Evolutionary conservation across 2,113 vertebrate genomes (phyloP).

Genomic region (Pseudorhombus dupliciocellatus): DNA sequence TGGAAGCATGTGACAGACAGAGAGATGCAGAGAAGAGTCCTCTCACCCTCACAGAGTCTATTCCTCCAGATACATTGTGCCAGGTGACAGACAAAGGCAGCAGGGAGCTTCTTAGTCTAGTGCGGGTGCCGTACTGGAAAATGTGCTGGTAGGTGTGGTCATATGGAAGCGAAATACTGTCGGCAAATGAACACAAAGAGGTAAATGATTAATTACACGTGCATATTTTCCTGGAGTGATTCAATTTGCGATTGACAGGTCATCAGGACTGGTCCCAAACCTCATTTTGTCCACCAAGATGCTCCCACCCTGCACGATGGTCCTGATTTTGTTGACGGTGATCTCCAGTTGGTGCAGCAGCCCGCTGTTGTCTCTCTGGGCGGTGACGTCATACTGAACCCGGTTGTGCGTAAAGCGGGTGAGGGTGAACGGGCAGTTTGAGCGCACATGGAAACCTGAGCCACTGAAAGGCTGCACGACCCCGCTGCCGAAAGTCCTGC

Average conservation of each 20-base stretch:
- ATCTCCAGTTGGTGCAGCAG: conserved; percentile 70
- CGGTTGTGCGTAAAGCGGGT: conserved; percentile 71
- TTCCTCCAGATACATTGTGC: conserved; percentile 60
- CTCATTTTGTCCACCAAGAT: conserved; percentile 66
- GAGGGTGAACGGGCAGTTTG: conserved; percentile 69
- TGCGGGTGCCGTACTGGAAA: conserved; percentile 75
- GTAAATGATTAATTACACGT: background rate
- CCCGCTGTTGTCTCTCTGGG: conserved; percentile 42
- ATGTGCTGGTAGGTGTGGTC: conserved; percentile 80
- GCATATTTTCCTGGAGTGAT: background rate
- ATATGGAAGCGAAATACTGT: conserved; percentile 77
- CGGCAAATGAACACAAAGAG: background rate
- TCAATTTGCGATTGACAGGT: no score
- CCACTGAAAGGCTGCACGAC: conserved; percentile 65
- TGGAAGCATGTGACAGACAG: background rate
- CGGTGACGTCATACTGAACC: conserved; percentile 65
- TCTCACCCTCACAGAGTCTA: conserved; percentile 74
- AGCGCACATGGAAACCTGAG: conserved; percentile 56
- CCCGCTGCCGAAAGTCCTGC: conserved; percentile 77
- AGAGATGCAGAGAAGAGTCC: background rate
- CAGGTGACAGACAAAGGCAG: conserved; percentile 76
- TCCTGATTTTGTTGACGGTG: conserved; percentile 72
- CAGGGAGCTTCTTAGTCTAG: conserved; percentile 69
- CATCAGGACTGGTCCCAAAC: conserved; percentile 29
- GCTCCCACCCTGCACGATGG: conserved; percentile 61